Evolutionary conservation across 2,797 vertebrate genomes (phyloP).

Genomic region (Orestias chungarensis): DNA sequence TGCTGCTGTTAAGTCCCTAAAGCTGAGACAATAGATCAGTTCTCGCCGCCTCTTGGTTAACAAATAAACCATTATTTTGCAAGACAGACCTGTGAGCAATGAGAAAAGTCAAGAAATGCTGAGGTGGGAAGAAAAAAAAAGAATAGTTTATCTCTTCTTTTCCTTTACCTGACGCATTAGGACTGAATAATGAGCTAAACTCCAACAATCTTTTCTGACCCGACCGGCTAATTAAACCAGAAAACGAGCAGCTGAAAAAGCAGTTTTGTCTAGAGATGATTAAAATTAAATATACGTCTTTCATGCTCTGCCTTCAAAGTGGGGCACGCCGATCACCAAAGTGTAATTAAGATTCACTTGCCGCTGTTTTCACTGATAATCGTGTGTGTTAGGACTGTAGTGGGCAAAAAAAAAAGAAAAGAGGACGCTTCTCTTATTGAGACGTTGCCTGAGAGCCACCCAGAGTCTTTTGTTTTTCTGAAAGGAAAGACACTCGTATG

Average conservation of each 20-base stretch:
- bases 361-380: slow-evolving; percentile 72
- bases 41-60: slow-evolving; percentile 62
- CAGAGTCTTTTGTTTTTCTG: slow-evolving; percentile 63
- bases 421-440: slow-evolving; percentile 59
- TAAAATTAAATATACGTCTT: slow-evolving; percentile 57
- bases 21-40: slow-evolving; percentile 71
- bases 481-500: slow-evolving; percentile 43
- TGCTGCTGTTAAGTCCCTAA: slow-evolving; percentile 75
- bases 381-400: slow-evolving; percentile 68
- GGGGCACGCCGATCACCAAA: slow-evolving; percentile 56
- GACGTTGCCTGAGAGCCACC: slow-evolving; percentile 55
- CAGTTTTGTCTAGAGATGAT: slow-evolving; percentile 41
- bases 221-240: slow-evolving; percentile 30
- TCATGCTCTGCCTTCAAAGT: slow-evolving; percentile 30
- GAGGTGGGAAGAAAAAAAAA: neutral
- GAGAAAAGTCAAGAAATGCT: slow-evolving; percentile 22
- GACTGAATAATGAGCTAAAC: slow-evolving; percentile 25
- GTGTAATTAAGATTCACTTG: slow-evolving; percentile 74
- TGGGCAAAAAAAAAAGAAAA: slow-evolving; percentile 69
- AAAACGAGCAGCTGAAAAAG: slow-evolving; percentile 29
- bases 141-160: neutral
- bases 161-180: neutral
- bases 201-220: slow-evolving; percentile 28
- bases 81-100: slow-evolving; percentile 33
- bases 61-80: slow-evolving; percentile 73